These are phyloP conservation scores for Atopsyche davidsoni DNA, from an alignment of 1,140 invertebrate species.

Conservation along the genomic window DNA sequence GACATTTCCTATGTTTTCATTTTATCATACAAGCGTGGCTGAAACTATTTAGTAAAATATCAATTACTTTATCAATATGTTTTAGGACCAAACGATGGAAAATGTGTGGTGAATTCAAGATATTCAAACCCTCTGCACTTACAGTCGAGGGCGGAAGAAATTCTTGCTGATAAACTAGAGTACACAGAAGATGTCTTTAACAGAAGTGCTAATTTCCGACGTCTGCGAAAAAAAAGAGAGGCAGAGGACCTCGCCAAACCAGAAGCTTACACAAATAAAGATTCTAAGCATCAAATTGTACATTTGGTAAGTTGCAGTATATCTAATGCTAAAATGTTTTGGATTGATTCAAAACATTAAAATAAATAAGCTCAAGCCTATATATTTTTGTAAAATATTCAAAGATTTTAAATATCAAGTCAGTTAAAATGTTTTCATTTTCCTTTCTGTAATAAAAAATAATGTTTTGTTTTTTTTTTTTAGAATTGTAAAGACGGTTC, in stretches of 20 bases:
- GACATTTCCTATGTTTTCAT: too few species aligned
- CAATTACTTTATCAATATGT: conserved; percentile 28
- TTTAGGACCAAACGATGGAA: conserved; percentile 55
- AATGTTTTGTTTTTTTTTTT: conserved; percentile 34
- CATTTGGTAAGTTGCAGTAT: conserved; percentile 61
- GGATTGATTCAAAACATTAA: too few species aligned
- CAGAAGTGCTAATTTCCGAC: background rate
- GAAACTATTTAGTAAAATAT: too few species aligned
- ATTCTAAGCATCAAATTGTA: conserved; percentile 66
- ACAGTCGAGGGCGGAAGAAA: conserved; percentile 33
- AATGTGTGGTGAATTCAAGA: conserved; percentile 54
- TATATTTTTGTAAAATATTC: too few species aligned
- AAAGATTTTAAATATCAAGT: too few species aligned
- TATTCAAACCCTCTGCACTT: conserved; percentile 63
- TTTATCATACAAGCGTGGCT: too few species aligned
- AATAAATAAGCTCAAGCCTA: too few species aligned
- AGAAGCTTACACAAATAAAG: conserved; percentile 61
- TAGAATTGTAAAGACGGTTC: conserved; percentile 74
- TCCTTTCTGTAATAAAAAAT: too few species aligned
- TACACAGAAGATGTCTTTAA: background rate
- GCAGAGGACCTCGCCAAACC: conserved; percentile 66
- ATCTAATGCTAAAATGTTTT: too few species aligned
- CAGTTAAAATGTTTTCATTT: too few species aligned
- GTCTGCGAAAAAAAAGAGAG: conserved; percentile 61
- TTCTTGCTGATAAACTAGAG: background rate